Percentiles rank a stretch among this genome's conserved stretches.
Conservation (phyloP, 2,888 invertebrate genomes). For the Oscheius onirici region DNA sequence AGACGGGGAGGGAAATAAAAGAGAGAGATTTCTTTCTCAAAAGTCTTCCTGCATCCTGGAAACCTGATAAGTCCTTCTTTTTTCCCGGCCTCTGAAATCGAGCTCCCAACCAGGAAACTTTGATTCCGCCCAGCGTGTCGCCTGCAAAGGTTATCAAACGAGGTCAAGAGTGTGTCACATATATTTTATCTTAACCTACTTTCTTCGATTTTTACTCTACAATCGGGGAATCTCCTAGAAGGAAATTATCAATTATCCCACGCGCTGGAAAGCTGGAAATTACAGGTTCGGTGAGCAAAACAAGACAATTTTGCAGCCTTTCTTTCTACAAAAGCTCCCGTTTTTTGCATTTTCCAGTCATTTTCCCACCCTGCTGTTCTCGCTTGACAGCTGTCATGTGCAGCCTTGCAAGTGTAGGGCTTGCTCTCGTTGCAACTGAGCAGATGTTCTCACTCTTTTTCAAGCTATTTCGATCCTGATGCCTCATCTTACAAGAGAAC, state of each 20-base stretch:
- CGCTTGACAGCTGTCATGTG: too few relatives aligned
- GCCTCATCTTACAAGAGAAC: not conserved
- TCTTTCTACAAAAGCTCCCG: too few relatives aligned
- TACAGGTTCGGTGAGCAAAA: too few relatives aligned
- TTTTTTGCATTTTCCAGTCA: not conserved
- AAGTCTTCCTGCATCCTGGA: not conserved
- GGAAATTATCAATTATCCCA: too few relatives aligned
- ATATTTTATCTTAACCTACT: too few relatives aligned
- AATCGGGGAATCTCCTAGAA: too few relatives aligned
- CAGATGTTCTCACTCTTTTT: not conserved
- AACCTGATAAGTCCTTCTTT: not conserved
- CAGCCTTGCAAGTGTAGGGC: not conserved
- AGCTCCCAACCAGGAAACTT: not conserved
- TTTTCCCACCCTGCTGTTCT: not conserved
- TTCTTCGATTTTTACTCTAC: too few relatives aligned
- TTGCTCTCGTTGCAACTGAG: not conserved
- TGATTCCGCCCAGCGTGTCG: not conserved
- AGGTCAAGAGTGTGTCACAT: too few relatives aligned
- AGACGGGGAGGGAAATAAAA: too few relatives aligned
- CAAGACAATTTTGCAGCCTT: too few relatives aligned
- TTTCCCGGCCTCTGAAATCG: not conserved
- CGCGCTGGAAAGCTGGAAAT: too few relatives aligned
- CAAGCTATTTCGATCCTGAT: not conserved
- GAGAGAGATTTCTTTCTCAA: slow-evolving; percentile 1
- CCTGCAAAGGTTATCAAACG: too few relatives aligned